These are phyloP conservation scores for Mastacembelus armatus DNA, from an alignment of 2,797 vertebrate genomes.

Conservation along the genomic window DNA sequence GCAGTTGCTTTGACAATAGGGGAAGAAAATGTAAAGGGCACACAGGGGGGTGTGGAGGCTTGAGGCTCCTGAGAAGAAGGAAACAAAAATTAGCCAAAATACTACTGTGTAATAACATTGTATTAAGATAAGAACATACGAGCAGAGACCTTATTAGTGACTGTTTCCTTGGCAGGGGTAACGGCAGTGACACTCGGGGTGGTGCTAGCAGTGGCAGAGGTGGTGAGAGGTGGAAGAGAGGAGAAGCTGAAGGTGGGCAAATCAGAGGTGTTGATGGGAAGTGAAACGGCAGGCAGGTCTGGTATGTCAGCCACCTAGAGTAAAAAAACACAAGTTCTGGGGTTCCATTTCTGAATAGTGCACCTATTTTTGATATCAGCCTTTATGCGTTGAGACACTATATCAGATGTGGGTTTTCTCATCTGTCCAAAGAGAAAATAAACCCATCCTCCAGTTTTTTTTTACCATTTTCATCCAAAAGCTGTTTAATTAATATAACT, in stretches of 20 bases:
- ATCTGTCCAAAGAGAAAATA: no score
- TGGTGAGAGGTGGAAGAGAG: slow-evolving; percentile 73
- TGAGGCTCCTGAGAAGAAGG: slow-evolving; percentile 78
- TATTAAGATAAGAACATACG: neutral
- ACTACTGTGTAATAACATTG: neutral
- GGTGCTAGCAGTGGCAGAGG: slow-evolving; percentile 61
- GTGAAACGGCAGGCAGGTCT: slow-evolving; percentile 88
- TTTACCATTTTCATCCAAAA: neutral
- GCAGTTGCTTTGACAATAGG: slow-evolving; percentile 96
- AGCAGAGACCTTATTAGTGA: slow-evolving; percentile 68
- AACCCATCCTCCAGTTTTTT: no score
- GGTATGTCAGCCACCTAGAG: slow-evolving; percentile 84
- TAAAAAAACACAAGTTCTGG: neutral
- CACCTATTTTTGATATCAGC: no score
- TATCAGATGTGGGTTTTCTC: no score
- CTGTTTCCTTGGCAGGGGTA: slow-evolving; percentile 58
- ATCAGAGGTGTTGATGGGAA: slow-evolving; percentile 88
- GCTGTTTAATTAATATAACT: no score
- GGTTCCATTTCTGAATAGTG: no score
- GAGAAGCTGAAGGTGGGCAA: slow-evolving; percentile 91
- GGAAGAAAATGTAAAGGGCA: slow-evolving; percentile 93
- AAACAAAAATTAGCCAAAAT: neutral
- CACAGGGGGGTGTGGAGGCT: slow-evolving; percentile 80
- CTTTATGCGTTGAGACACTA: no score
- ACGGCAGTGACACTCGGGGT: slow-evolving; percentile 33